These are phyloP conservation scores for Toxotes lorentzi DNA, from an alignment of 2,797 vertebrate genomes.

Conservation along the genomic window DNA sequence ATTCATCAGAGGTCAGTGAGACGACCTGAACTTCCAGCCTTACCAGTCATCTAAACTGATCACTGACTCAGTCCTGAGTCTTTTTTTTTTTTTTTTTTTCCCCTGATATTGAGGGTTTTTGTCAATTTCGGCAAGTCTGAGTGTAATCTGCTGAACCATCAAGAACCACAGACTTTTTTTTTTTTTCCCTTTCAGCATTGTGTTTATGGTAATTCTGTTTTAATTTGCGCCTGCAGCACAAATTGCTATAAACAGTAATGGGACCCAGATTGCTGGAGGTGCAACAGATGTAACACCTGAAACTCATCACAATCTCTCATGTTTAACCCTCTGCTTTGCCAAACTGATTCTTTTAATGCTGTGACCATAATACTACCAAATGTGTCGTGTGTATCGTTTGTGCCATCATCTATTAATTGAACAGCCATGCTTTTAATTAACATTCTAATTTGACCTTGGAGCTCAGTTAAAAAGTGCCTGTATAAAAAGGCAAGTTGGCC, in stretches of 20 bases:
- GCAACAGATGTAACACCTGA: slow-evolving; percentile 29
- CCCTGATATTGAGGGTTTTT: not conserved
- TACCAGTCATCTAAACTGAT: slow-evolving; percentile 6
- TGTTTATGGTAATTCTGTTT: slow-evolving; percentile 42
- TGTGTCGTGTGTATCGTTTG: slow-evolving; percentile 14
- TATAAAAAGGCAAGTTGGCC: slow-evolving; percentile 32
- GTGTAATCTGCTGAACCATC: slow-evolving; percentile 36
- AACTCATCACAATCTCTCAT: slow-evolving; percentile 29
- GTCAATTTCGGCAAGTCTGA: not conserved
- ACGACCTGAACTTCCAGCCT: not conserved
- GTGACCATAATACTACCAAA: slow-evolving; percentile 7
- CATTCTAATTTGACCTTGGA: slow-evolving; percentile 43
- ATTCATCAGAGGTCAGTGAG: not conserved
- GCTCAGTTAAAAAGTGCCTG: slow-evolving; percentile 27
- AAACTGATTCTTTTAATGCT: slow-evolving; percentile 10
- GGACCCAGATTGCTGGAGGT: slow-evolving; percentile 24
- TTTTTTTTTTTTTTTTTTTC: not conserved
- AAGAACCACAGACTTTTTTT: slow-evolving; percentile 25
- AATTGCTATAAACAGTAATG: slow-evolving; percentile 26
- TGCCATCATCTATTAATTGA: slow-evolving; percentile 25
- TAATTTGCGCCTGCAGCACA: slow-evolving; percentile 36
- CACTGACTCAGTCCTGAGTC: not conserved
- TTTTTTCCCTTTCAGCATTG: slow-evolving; percentile 12
- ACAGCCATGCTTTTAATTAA: slow-evolving; percentile 50
- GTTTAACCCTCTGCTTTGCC: slow-evolving; percentile 24